phyloP scores from a whole-genome alignment of 1,140 invertebrate genomes.

The Meloidogyne exigua region DNA sequence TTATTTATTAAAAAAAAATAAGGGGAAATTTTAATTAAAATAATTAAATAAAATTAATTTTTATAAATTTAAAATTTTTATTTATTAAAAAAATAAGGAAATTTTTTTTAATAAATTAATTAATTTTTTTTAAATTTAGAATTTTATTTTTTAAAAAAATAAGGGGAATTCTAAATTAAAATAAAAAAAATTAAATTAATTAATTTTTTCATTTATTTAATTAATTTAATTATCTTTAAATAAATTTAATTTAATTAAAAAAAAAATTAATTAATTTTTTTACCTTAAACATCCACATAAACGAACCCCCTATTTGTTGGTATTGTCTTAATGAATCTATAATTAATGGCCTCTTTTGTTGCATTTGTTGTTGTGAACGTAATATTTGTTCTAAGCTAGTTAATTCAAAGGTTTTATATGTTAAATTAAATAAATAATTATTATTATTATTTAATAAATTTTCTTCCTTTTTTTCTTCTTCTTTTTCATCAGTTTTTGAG shows the following conservation, averaged over 20 bases:
- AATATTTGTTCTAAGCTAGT: conserved; percentile 49
- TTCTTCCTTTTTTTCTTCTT: conserved; percentile 22
- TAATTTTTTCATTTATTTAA: not conserved
- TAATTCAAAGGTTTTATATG: conserved; percentile 52
- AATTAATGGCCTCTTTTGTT: conserved; percentile 17
- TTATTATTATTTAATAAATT: not conserved
- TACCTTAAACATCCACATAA: conserved; percentile 57
- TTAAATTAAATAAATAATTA: conserved; percentile 28
- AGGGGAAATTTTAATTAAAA: no score
- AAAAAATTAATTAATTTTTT: conserved; percentile 20
- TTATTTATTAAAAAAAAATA: not conserved
- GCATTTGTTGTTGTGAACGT: conserved; percentile 16
- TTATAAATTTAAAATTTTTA: no score
- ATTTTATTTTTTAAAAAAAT: no score
- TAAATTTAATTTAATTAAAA: not conserved
- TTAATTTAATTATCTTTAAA: conserved; percentile 14
- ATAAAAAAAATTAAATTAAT: no score
- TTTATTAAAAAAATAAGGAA: no score
- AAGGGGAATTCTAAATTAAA: no score
- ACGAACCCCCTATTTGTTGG: conserved; percentile 31
- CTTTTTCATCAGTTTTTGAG: not conserved
- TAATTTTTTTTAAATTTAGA: no score
- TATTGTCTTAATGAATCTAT: conserved; percentile 48
- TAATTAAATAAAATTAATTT: no score
- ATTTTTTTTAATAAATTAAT: no score